These are phyloP conservation scores for Polia nebulosa DNA, from an alignment of 2,888 invertebrate genomes.

Conservation along the genomic window DNA sequence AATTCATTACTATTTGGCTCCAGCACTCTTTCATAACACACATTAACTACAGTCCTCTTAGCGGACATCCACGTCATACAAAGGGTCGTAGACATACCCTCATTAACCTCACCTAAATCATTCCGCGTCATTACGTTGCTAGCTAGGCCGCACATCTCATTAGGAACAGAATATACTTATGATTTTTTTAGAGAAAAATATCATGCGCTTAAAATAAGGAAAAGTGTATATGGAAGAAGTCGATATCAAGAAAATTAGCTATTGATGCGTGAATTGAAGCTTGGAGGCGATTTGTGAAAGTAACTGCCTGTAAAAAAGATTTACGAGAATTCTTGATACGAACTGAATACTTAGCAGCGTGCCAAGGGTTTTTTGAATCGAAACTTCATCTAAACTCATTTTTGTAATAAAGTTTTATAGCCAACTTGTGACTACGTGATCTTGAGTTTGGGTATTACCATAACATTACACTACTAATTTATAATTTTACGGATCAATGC, in stretches of 20 bases:
- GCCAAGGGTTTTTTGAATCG: too few species aligned
- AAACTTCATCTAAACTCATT: too few species aligned
- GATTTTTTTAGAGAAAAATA: background rate
- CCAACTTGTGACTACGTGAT: background rate
- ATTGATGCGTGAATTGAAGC: background rate
- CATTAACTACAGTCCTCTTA: too few species aligned
- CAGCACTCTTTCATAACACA: too few species aligned
- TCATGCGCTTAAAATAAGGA: background rate
- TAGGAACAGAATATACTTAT: background rate
- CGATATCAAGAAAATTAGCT: too few species aligned
- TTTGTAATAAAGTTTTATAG: too few species aligned
- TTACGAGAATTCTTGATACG: background rate
- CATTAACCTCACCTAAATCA: background rate
- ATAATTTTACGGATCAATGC: background rate
- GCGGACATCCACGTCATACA: too few species aligned
- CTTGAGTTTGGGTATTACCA: background rate
- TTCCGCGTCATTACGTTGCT: constrained; percentile 4
- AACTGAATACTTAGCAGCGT: too few species aligned
- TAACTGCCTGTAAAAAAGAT: constrained; percentile 21
- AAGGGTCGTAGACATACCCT: background rate
- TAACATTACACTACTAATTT: too few species aligned
- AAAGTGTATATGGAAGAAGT: background rate
- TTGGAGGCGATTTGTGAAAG: constrained; percentile 14
- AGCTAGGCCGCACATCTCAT: background rate
- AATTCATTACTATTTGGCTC: too few species aligned